Percentiles rank a stretch among this genome's conserved stretches.
Conservation (phyloP, 92 coral and sea anemone species). For the Anthopleura xanthogrammica region DNA sequence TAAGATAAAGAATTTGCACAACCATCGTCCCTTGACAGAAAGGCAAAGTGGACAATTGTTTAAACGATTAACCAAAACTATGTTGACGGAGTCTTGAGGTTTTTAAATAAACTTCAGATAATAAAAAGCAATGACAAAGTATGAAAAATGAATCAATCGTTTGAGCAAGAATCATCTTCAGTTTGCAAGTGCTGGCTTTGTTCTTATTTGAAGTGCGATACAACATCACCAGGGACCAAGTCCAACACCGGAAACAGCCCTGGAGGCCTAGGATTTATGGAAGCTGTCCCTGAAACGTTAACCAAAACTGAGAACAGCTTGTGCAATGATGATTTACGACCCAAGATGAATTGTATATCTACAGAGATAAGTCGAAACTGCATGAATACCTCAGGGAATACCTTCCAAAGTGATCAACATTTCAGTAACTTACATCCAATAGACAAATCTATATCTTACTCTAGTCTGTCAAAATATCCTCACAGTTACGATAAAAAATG, state of each 20-base stretch:
- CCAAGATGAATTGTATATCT: neutral
- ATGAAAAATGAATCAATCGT: neutral
- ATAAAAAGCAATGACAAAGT: neutral
- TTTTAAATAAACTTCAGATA: neutral
- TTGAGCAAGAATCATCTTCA: neutral
- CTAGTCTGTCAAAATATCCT: neutral
- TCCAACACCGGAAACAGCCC: neutral
- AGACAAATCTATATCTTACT: neutral
- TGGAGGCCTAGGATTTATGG: neutral
- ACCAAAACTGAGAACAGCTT: neutral
- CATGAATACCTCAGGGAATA: too few relatives aligned
- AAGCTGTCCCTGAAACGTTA: neutral
- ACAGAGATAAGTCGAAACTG: too few relatives aligned
- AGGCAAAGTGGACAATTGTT: too few relatives aligned
- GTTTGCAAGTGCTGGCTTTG: neutral
- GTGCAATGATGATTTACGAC: neutral
- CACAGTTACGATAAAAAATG: neutral
- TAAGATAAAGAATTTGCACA: too few relatives aligned
- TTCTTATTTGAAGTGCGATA: neutral
- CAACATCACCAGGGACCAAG: neutral
- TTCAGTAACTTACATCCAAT: neutral
- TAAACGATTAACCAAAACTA: too few relatives aligned
- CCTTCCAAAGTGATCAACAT: neutral
- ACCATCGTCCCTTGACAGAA: too few relatives aligned
- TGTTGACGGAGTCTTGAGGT: neutral